Conservation (phyloP, 2,797 vertebrate species). For the Gallirallus australis region DNA sequence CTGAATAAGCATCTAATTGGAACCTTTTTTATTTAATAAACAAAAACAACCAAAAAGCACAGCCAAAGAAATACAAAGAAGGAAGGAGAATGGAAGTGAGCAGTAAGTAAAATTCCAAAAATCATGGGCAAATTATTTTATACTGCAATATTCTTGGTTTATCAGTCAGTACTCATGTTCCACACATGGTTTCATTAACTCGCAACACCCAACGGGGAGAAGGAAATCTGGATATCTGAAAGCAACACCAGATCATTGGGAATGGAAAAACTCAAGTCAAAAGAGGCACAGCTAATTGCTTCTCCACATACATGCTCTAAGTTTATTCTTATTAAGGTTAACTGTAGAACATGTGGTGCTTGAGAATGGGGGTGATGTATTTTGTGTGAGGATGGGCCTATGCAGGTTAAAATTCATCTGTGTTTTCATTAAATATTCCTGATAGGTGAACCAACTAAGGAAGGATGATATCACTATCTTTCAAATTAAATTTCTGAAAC, state of each 20-base stretch:
- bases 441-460: conserved; percentile 32
- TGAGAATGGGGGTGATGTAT: not conserved
- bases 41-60: not conserved
- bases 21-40: not conserved
- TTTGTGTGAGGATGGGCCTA: conserved; percentile 5
- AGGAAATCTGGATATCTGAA: not conserved
- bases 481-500: conserved; percentile 37
- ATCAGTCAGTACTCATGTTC: not conserved
- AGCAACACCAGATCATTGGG: accelerated
- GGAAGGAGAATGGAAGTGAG: not conserved
- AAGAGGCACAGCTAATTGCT: not conserved
- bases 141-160: not conserved
- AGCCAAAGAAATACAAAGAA: not conserved
- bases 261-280: not conserved
- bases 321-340: not conserved
- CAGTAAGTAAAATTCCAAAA: not conserved
- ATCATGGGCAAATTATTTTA: not conserved
- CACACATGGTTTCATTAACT: not conserved
- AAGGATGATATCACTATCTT: conserved; percentile 3
- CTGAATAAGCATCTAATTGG: not conserved
- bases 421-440: conserved; percentile 32
- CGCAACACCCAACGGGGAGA: not conserved
- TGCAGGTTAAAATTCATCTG: conserved; percentile 27
- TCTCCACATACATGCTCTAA: not conserved
- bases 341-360: not conserved